These are phyloP conservation scores for Leptodactylus fuscus DNA, from an alignment of 2,113 vertebrate genomes.

Conservation along the genomic window DNA sequence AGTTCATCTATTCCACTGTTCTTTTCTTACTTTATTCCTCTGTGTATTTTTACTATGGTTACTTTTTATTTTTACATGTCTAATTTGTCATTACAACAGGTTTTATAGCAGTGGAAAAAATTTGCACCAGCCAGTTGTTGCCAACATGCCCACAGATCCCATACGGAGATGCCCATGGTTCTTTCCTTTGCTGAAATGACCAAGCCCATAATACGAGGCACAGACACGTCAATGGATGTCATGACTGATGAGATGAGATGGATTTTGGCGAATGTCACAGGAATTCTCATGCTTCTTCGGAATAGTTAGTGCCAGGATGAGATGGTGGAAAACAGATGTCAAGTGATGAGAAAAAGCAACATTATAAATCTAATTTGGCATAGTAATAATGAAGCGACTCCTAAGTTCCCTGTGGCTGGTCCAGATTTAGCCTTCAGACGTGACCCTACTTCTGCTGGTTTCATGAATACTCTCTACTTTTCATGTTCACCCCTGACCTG, in stretches of 20 bases:
- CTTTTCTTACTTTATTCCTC: background rate
- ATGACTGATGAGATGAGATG: constrained; percentile 44
- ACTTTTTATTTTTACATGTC: constrained; percentile 5
- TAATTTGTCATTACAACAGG: constrained; percentile 19
- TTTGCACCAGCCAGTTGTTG: background rate
- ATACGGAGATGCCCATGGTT: background rate
- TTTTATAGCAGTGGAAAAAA: constrained; percentile 24
- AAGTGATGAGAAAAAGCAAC: constrained; percentile 44
- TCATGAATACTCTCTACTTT: background rate
- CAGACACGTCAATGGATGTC: constrained; percentile 14
- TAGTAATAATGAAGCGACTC: background rate
- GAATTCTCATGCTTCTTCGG: constrained; percentile 49
- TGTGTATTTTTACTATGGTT: constrained; percentile 19
- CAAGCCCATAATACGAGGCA: background rate
- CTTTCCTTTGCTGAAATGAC: constrained; percentile 40
- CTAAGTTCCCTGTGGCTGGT: background rate
- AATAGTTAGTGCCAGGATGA: constrained; percentile 55
- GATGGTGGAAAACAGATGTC: constrained; percentile 56
- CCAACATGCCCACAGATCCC: constrained; percentile 1
- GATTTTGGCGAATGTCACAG: constrained; percentile 22
- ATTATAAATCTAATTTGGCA: constrained; percentile 40
- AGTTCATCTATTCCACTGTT: background rate
- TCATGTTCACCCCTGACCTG: background rate
- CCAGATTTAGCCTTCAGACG: background rate
- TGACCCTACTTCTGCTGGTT: background rate